Base-by-base conservation (phyloP, 2,888 invertebrate species). In the Nephrotoma guestfalica region DNA sequence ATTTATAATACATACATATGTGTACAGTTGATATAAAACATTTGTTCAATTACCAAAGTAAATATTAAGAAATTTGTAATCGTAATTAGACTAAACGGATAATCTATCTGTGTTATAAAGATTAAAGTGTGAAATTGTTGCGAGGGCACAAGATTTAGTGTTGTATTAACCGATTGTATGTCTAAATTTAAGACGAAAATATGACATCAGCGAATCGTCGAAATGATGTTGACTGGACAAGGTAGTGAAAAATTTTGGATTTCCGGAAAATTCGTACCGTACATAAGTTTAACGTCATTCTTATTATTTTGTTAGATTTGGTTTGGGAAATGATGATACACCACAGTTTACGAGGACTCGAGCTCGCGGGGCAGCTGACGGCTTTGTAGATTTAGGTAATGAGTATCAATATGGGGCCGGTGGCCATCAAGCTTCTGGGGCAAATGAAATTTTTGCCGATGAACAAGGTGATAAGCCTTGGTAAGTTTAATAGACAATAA, bases 391-490 rank as follows among this genome's bases (percentile, higher is more conserved):
- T 90, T 92, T 96, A 86, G 95, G 95, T 86, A 95, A 94, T 91
- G 95, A 95, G 91, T 94, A 94, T 91, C 94, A 95, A 90, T 95
- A 95, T 91, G 95, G 94, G 87, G 94, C 95, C 87, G 96, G 96
- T 88, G 96, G 96, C 40, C 96, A 96, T 91, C 96, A 96, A 91
- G 95, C 96, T 41, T 95, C 96, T 86, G 96, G 97, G 87, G 96
- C 96, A 41, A 97, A 97, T 91, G 98, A 98, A 92, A 94, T 98
- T 87, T 98, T 97, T 91, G 96, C 97, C 41, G 97, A 97, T 90
- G 96, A 97, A 92, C 96, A 96, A 93, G 97, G 97, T 91, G 90
- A 90, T 86, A 91, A 91, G 87, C 92, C 92, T 87, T 92, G 92
- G 91, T 91, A 88, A 88, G 88, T 88, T 87, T 42, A 41, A 51